phyloP scores from a whole-genome alignment of 92 coral and sea anemone species.

The Umimayanthus chanpuru region DNA sequence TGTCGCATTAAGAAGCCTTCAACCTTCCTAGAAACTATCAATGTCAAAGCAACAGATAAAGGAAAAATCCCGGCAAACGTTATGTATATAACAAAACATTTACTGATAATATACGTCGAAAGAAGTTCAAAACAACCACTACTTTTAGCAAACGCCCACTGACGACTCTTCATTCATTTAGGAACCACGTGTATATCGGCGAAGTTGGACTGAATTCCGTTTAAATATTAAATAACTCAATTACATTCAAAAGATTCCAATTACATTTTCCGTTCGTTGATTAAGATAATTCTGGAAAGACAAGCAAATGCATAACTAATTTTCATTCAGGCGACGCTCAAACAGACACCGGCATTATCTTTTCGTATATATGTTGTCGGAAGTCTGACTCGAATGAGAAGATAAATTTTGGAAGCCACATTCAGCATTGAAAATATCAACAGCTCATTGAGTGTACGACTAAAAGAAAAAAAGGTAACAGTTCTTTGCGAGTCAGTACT shows the following conservation, averaged over 20 bases:
- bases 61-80: not conserved
- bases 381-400: not conserved
- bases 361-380: conserved; percentile 2
- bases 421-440: not conserved
- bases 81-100: not conserved
- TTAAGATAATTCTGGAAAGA: not conserved
- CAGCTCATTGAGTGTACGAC: not conserved
- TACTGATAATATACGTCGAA: not conserved
- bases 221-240: not conserved
- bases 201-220: not conserved
- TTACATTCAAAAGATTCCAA: conserved; percentile 2
- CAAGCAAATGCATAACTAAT: not conserved
- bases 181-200: not conserved
- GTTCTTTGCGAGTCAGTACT: not conserved
- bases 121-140: not conserved
- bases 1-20: not conserved
- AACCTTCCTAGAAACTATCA: not conserved
- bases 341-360: not conserved
- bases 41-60: not conserved
- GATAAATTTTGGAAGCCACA: not conserved
- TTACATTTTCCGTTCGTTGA: not conserved
- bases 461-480: not conserved
- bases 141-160: not conserved
- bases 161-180: not conserved
- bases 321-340: not conserved